Base-by-base conservation (phyloP, 2,888 invertebrate genomes). In the Diarsia rubi region DNA sequence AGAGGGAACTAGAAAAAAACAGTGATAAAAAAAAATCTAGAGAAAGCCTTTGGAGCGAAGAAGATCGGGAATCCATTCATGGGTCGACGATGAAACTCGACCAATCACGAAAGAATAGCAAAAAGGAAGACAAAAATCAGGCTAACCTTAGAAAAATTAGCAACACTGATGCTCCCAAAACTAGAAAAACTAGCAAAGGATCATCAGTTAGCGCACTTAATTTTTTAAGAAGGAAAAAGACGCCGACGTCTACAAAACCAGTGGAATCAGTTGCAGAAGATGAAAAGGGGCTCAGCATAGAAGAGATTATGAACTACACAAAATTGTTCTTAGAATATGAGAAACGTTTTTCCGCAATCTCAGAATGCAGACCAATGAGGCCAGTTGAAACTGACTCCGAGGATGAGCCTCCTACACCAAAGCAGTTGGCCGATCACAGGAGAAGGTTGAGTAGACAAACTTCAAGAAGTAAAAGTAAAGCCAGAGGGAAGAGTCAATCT, bases 1-100 rank as follows among this genome's bases (percentile, higher is more conserved):
- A 94, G 71, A 94, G 92, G 79, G 96, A 96, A 49, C 73, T 93
- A 16, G 96, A 96, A 27, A 96, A 95, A 72, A 92, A 93, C 82
- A 90, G 88, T 21, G 95, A 95, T 62, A 96, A 94, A 83, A 96
- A 95, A 82, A 96, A 96, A 79, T 96, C 96, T 0, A 93, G 94
- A 79, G 96, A 96, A 80, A 96, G 96, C 68, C 92, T 96, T n/a
- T 96, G 95, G 95, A 96, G 96, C 72, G 96, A 96, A 84, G 96
- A 96, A 86, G 96, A 96, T 73, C 93, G 93, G 77, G 96, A 96
- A 74, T 95, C 95, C 2, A 93, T 96, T 63, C 92, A 95, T 47
- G 96, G 94, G 1, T 95, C 95, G 0, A 90, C 91, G 47, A 91
- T 93, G 81, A 93, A 95, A 86, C 85, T 96, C 3, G 94, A 95